Evolutionary conservation across 2,888 invertebrate species (phyloP).

Genomic region (Nasonovia ribisnigri): DNA sequence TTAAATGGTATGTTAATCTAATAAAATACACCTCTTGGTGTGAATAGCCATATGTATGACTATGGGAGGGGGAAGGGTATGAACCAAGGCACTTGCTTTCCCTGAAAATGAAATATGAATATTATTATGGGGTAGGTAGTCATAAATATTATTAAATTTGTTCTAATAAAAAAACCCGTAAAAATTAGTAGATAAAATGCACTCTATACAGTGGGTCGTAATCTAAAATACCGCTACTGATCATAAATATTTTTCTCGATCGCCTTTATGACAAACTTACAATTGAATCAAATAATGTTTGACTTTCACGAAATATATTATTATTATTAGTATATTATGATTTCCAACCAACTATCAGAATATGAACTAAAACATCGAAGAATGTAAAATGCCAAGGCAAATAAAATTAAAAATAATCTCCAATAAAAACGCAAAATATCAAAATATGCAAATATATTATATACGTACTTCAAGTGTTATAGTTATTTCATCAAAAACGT

Average conservation of each 20-base stretch:
- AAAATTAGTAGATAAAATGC: background rate
- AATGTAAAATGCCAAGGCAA: background rate
- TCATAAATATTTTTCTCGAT: background rate
- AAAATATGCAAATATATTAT: background rate
- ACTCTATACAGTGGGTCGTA: background rate
- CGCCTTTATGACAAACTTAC: background rate
- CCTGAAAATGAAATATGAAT: background rate
- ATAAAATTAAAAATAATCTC: background rate
- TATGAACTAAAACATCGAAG: background rate
- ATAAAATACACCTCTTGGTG: background rate
- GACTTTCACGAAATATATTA: background rate
- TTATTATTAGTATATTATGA: background rate
- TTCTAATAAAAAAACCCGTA: background rate
- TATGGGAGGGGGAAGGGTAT: background rate
- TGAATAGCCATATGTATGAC: background rate
- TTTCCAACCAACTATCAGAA: background rate
- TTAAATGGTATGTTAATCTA: background rate
- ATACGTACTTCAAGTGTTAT: background rate
- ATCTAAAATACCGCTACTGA: background rate
- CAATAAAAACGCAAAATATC: background rate
- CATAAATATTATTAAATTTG: background rate
- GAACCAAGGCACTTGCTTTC: background rate
- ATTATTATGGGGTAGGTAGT: background rate
- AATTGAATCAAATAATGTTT: background rate
- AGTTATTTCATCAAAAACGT: background rate